Base-by-base conservation (phyloP, 2,888 invertebrate species). In the Asteroscopus sphinx region DNA sequence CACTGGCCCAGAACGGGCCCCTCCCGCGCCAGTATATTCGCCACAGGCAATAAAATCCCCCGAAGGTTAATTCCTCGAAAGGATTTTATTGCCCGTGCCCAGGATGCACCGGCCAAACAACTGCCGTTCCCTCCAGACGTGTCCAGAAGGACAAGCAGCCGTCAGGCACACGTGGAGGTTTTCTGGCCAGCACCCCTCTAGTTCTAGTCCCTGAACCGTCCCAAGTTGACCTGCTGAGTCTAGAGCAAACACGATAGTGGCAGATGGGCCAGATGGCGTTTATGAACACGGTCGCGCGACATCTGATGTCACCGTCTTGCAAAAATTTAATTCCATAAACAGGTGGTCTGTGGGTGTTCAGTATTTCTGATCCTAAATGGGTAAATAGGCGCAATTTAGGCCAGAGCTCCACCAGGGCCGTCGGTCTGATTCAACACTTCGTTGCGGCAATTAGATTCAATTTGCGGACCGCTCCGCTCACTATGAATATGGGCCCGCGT, bases 361-460 rank as follows among this genome's bases (percentile, higher is more conserved):
- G 86, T 75, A 79, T 79, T 80, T 83, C 77, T 82, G 83, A 80
- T 88, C 87, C 83, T 89, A 90, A 92, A 87, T 91, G 90, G 85
- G 91, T 90, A 92, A 93, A 93, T 92, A 89, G 89, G 87, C 76
- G 80, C 87, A 91, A 93, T 93, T 92, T 87, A 90, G 93, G 90
- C 86, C 91, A 86, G 79, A 79, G 83, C 81, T 75, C 76, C 76
- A 73, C 76, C 72, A 74, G 77, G 70, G 75, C 78, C 80, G 82
- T 73, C 86, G 83, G 91, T 83, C 92, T 92, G 91, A 92, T 92
- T 93, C 93, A 91, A 91, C 93, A 91, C 93, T 92, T 92, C 88
- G 88, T 92, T 92, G 90, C 83, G 88, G 91, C 93, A 93, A 93
- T 93, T 93, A 93, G 92, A 89, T 88, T 89, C 92, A 92, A 93